A percentile compares a stretch with the other conserved stretches of the same genome.
Conservation (phyloP, 2,113 vertebrate species). For the Ciconia boyciana region DNA sequence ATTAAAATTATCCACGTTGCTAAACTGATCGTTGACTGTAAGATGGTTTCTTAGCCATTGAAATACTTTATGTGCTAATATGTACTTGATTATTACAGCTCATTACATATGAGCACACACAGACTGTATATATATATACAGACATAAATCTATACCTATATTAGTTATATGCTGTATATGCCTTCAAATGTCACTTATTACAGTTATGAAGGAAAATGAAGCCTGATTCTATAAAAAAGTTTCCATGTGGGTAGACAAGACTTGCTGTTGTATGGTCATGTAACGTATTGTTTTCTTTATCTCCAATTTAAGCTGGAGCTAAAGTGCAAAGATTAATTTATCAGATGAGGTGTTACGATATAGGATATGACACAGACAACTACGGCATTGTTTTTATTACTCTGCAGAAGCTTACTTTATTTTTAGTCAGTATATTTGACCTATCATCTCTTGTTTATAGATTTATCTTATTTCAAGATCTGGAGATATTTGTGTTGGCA, state of each 20-base stretch:
- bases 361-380: not conserved
- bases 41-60: conserved; percentile 55
- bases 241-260: not conserved
- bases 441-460: not conserved
- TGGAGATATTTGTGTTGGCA: not conserved
- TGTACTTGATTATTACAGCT: conserved; percentile 64
- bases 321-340: not conserved
- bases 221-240: not conserved
- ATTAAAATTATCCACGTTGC: conserved; percentile 72
- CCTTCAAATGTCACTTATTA: conserved; percentile 57
- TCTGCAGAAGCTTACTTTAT: not conserved
- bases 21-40: conserved; percentile 63
- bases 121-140: not conserved
- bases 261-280: not conserved
- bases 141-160: not conserved
- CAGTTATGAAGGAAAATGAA: conserved; percentile 63
- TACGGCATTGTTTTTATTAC: not conserved
- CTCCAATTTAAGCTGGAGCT: not conserved
- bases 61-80: conserved; percentile 53
- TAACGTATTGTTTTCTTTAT: not conserved
- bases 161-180: conserved; percentile 45
- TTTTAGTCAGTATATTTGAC: not conserved
- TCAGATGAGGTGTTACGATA: not conserved
- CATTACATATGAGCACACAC: conserved; percentile 53
- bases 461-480: not conserved